Base-by-base conservation (phyloP, 2,888 invertebrate genomes). In the Laspeyria flexula region DNA sequence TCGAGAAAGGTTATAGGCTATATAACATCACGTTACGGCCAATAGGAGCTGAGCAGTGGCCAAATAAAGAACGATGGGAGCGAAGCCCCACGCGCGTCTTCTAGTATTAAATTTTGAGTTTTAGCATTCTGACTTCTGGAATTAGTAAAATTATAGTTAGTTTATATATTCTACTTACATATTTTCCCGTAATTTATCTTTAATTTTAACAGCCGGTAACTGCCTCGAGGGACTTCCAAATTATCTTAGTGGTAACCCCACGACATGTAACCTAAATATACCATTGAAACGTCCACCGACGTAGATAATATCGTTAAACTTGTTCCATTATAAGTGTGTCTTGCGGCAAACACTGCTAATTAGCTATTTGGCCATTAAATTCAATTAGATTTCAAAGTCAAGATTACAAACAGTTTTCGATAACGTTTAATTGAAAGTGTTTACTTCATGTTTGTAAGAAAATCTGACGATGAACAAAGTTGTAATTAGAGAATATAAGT, bases 381-480 rank as follows among this genome's bases (percentile, higher is more conserved):
- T 44, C 35, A 48, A 41, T 34, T 35, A 66, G 67, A 68, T 73
- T 65, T 68, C 71, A 68, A 65, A 71, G 69, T 71, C 71, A 70
- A 73, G 65, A 73, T 68, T 68, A 52, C 25, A 54, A 52, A 54
- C 34, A 43, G 30, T 7, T 7, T 7, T 7, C 1, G 25, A 1
- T 25, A 25, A 23, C 5, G n/a, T 21, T 23, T 39, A 31, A 31
- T 31, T 6, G 13, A 31, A 31, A 30, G 30, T 30, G 11, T 30
- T 11, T n/a, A n/a, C n/a, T 10, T 9, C 3, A 30, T 11, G 11
- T 30, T 30, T n/a, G 12, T 11, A 30, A 4, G n/a, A 11, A 11
- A 27, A 27, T 3, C 27, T 0, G 11, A 30, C 11, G n/a, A 30
- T 30, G n/a, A n/a, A n/a, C n/a, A n/a, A n/a, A n/a, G n/a, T n/a